Base-by-base conservation (phyloP, 2,113 vertebrate genomes). In the Mormoops blainvillei region DNA sequence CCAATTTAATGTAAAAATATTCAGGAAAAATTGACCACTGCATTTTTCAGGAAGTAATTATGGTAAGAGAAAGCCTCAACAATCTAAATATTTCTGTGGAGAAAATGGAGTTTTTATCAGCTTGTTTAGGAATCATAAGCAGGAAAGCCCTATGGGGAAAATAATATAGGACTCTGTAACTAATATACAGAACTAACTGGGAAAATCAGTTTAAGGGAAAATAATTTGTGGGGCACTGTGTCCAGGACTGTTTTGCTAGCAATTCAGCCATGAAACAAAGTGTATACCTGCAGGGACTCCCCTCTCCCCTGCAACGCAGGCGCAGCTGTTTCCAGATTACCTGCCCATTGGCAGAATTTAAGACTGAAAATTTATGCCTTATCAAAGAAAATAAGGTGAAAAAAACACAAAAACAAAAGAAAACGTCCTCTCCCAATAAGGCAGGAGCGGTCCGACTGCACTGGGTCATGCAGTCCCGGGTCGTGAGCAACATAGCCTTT, bases 181-280 rank as follows among this genome's bases (percentile, higher is more conserved):
- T 97, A 97, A 96, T 87, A 89, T 43, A 97, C 95, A 87, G 87
- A 96, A 97, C 94, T 87, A 96, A 97, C 94, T 97, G 95, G 96
- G 95, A 97, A 97, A 97, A 94, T 97, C 97, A 97, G 96, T 97
- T 96, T 97, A 96, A 96, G 87, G 94, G 70, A 93, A 97, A 97
- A 96, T 97, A 91, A 93, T 96, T 97, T 97, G 95, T 84, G 67
- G 82, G 91, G 67, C 63, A 50, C 94, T 89, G 95, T 97, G 86
- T 96, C 97, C 93, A 87, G 93, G 80, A 73, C 89, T 97, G 93
- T 94, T 97, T 94, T 24, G 96, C 94, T 92, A 96, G 84, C 96
- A 94, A 41, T 97, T 94, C 96, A 97, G 92, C 91, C 95, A 78
- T 97, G 93, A 96, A 97, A 94, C 97, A 89, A 76, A 95, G 87